A percentile compares a stretch with the other conserved stretches of the same genome.
Evolutionary conservation across 2,888 invertebrate genomes (phyloP).

Genomic region (Parascotia fuliginaria): DNA sequence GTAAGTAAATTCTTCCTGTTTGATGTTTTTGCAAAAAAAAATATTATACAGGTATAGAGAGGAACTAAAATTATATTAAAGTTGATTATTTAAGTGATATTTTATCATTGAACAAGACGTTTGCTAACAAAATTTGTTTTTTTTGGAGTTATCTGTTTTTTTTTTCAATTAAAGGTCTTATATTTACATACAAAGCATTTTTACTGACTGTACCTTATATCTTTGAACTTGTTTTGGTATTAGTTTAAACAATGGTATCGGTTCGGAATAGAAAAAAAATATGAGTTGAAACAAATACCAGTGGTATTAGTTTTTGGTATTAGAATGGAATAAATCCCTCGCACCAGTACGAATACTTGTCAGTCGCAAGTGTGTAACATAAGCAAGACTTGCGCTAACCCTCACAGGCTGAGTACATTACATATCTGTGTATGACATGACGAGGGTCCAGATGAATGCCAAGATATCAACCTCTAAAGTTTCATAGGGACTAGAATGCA

Average conservation of each 20-base stretch:
- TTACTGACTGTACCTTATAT: neutral
- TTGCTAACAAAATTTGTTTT: neutral
- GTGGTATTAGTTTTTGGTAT: neutral
- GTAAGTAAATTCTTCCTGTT: neutral
- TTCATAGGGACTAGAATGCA: slow-evolving; percentile 38
- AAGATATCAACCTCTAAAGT: slow-evolving; percentile 46
- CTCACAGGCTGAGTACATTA: slow-evolving; percentile 15
- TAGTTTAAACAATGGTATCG: neutral
- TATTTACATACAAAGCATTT: neutral
- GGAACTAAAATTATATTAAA: slow-evolving; percentile 1
- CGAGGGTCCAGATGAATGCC: slow-evolving; percentile 39
- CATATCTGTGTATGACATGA: slow-evolving; percentile 41
- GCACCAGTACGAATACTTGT: slow-evolving; percentile 12
- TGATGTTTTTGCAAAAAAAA: slow-evolving; percentile 1
- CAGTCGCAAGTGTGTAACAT: slow-evolving; percentile 12
- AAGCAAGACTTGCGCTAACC: slow-evolving; percentile 17
- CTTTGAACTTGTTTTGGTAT: neutral
- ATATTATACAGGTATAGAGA: slow-evolving; percentile 1
- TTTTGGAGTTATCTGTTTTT: neutral
- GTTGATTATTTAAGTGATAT: neutral
- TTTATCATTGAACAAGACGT: neutral
- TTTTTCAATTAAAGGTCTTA: neutral
- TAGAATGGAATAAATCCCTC: neutral
- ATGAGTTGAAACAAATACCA: neutral
- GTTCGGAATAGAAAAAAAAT: neutral